Percentiles rank a stretch among this genome's conserved stretches.
phyloP scores from a whole-genome alignment of 2,113 vertebrate species.

The Gadus chalcogrammus region DNA sequence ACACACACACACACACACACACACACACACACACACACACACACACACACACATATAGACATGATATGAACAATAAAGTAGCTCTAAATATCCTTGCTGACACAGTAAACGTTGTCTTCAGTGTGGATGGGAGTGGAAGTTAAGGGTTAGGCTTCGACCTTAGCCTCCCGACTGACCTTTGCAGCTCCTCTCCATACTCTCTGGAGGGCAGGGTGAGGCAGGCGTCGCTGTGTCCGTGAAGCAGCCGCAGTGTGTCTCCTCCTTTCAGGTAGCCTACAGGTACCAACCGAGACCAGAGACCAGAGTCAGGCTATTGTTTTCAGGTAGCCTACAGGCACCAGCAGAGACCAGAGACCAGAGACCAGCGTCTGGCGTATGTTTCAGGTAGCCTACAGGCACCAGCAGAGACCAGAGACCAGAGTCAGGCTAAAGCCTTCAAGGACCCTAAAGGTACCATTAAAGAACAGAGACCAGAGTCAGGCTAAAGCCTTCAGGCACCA shows the following conservation, averaged over 20 bases:
- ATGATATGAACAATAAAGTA: background rate
- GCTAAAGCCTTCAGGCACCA: no score
- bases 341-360: background rate
- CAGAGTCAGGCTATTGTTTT: background rate
- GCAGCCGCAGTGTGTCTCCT: slow-evolving; percentile 85
- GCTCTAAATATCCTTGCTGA: no score
- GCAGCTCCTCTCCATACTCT: slow-evolving; percentile 82
- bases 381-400: no score
- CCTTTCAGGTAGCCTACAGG: slow-evolving; percentile 87
- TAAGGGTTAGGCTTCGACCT: background rate
- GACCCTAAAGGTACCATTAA: no score
- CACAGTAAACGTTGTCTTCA: no score
- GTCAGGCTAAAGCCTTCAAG: no score
- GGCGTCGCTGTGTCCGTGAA: slow-evolving; percentile 91
- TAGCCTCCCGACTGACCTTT: slow-evolving; percentile 71
- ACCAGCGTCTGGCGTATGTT: background rate
- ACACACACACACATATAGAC: background rate
- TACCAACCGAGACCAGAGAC: slow-evolving; percentile 10
- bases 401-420: no score
- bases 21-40: background rate
- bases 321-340: no score
- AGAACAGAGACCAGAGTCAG: no score
- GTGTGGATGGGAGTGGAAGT: no score
- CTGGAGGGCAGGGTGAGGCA: slow-evolving; percentile 85
- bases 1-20: slow-evolving; percentile 27